These are phyloP conservation scores for Lordiphosa andalusiaca DNA, from an alignment of 2,888 invertebrate genomes.

Conservation along the genomic window DNA sequence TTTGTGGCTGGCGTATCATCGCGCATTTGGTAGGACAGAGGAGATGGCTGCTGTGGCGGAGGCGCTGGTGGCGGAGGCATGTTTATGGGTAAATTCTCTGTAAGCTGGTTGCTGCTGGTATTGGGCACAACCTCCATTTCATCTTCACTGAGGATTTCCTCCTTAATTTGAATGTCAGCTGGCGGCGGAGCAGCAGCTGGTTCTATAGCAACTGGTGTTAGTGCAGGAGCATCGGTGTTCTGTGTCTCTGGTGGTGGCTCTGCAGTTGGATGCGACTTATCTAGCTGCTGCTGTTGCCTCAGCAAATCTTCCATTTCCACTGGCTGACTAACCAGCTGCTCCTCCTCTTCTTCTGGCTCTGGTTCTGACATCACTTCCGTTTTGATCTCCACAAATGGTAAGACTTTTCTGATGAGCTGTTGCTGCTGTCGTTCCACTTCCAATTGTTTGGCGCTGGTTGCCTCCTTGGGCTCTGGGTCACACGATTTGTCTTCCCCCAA, in stretches of 20 bases:
- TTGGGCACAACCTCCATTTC: constrained; percentile 48
- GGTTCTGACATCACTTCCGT: constrained; percentile 66
- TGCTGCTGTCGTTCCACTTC: constrained; percentile 57
- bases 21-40: constrained; percentile 9
- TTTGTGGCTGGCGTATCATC: constrained; percentile 9
- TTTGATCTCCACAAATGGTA: constrained; percentile 77
- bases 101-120: not conserved
- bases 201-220: not conserved
- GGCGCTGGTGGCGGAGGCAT: constrained; percentile 31
- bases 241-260: not conserved
- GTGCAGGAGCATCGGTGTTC: no score
- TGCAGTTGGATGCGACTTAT: constrained; percentile 1
- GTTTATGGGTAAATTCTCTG: constrained; percentile 4
- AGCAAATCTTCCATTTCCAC: not conserved
- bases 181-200: constrained; percentile 1
- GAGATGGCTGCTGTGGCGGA: not conserved
- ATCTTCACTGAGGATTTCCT: constrained; percentile 74
- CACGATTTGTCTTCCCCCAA: constrained; percentile 2
- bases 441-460: constrained; percentile 4
- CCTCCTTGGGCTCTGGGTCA: constrained; percentile 8
- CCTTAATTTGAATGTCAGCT: constrained; percentile 50
- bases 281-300: not conserved
- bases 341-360: constrained; percentile 55
- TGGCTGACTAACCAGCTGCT: not conserved
- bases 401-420: constrained; percentile 62